Evolutionary conservation across 2,888 invertebrate species (phyloP), one percentile per base, ranked within the genome.

Genomic region (Epistrophe eligans): DNA sequence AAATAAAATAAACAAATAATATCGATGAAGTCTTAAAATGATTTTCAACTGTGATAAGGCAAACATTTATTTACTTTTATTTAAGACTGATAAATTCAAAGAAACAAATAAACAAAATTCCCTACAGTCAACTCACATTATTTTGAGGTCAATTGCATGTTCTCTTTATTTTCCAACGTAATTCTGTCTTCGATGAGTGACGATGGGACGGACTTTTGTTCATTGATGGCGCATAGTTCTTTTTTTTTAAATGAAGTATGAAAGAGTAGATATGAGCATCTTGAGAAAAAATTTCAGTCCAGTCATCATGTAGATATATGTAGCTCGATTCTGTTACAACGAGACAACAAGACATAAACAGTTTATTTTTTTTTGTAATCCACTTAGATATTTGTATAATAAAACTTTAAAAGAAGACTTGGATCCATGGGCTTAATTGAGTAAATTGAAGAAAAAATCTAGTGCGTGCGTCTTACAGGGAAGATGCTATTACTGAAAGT

Each of bases 361-460:
- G 24, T 24, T 24, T 15, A 48, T 15, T 71, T 58, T 70, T 73
- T 71, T 82, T 72, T 82, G 79, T 87, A 76, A 83, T 83, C 83
- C 79, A 77, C 76, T 55, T 32, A 55, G 13, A 4, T 6, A 9
- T 35, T 1, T 7, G 8, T 17, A 13, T 11, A 6, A 32, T 15
- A 28, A 72, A 77, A 52, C 66, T 79, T 43, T 24, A 19, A 71
- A 52, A 50, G 24, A 24, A 24, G 24, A 79, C 67, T 81, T 70
- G 57, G 82, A 79, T 73, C 55, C 71, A 79, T 87, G 66, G 57
- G 76, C 76, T 87, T 87, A 87, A 87, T 87, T 87, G 79, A 58
- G 58, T 87, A 79, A 87, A 84, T 84, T 87, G 79, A 58, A 60
- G 70, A 64, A 79, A n/a, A 83, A 83, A 87, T 87, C 83, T 38